phyloP scores from a whole-genome alignment of 2,888 invertebrate genomes.

The Anoplius nigerrimus region DNA sequence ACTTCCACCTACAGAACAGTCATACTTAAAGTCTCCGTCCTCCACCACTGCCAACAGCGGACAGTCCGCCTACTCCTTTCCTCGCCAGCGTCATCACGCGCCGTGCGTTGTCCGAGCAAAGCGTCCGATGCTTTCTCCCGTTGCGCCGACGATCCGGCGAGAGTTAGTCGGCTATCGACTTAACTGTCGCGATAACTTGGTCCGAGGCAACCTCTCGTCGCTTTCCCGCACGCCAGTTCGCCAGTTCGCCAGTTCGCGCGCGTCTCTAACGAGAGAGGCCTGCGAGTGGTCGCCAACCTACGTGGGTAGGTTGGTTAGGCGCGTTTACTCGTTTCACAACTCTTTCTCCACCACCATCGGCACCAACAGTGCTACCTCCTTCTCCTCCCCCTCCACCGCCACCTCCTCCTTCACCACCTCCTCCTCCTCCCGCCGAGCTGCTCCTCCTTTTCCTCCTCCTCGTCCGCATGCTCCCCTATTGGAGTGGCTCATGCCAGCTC shows the following conservation, averaged over 20 bases:
- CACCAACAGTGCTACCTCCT: constrained; percentile 15
- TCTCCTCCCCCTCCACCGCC: constrained; percentile 46
- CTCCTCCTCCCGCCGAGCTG: constrained; percentile 43
- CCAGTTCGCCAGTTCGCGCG: not conserved
- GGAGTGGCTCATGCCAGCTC: constrained; percentile 21
- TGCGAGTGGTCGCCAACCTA: constrained; percentile 39
- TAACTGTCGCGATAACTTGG: constrained; percentile 52
- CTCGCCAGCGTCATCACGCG: too few relatives aligned
- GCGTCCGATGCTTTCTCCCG: too few relatives aligned
- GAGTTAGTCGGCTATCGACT: constrained; percentile 46
- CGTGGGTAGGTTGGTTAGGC: constrained; percentile 35
- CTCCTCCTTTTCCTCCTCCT: constrained; percentile 34
- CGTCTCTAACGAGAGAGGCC: constrained; percentile 29
- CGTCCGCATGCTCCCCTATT: constrained; percentile 9
- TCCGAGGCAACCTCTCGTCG: constrained; percentile 39
- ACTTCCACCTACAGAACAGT: too few relatives aligned
- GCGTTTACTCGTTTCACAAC: constrained; percentile 51
- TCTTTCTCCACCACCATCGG: constrained; percentile 41
- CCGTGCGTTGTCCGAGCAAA: too few relatives aligned
- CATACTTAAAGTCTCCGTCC: too few relatives aligned
- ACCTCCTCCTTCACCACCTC: too few relatives aligned
- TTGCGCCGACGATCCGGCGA: too few relatives aligned
- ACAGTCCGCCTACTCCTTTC: too few relatives aligned
- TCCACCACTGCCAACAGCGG: too few relatives aligned
- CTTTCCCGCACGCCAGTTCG: not conserved